phyloP scores from a whole-genome alignment of 35 echinoderm and acorn worm genomes.

The Ophiothrix spiculata region DNA sequence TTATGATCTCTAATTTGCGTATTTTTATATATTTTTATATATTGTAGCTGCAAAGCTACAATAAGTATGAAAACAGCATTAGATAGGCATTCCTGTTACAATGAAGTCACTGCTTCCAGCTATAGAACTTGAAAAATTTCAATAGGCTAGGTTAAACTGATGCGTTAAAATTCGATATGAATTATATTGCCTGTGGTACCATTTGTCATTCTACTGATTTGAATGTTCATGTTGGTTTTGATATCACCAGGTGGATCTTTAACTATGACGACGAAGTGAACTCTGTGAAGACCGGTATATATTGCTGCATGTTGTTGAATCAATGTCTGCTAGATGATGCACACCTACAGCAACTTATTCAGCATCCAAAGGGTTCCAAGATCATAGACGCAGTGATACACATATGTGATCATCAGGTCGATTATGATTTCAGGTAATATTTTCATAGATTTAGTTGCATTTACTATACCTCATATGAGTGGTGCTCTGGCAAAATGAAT shows the following conservation, averaged over 20 bases:
- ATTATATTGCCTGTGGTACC: no score
- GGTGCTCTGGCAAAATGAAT: no score
- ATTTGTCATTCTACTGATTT: not conserved
- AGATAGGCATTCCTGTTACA: no score
- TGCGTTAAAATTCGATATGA: no score
- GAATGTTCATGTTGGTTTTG: not conserved
- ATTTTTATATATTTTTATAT: no score
- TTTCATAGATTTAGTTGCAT: not conserved
- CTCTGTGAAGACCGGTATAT: constrained; percentile 35
- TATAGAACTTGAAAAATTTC: no score
- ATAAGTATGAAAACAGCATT: no score
- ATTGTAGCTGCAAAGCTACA: no score
- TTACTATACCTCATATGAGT: no score
- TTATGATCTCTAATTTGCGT: no score
- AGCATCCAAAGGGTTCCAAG: not conserved
- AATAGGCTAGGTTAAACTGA: no score
- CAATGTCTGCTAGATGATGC: constrained; percentile 14
- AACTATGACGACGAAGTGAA: constrained; percentile 22
- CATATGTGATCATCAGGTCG: constrained; percentile 26
- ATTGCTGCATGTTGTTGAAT: constrained; percentile 43
- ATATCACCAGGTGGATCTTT: not conserved
- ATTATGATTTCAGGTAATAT: constrained; percentile 49
- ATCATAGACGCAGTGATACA: constrained; percentile 31
- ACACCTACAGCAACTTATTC: constrained; percentile 15
- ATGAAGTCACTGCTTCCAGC: no score